A percentile compares a stretch with the other conserved stretches of the same genome.
Conservation (phyloP, 2,888 invertebrate genomes). For the Bimastos eiseni region DNA sequence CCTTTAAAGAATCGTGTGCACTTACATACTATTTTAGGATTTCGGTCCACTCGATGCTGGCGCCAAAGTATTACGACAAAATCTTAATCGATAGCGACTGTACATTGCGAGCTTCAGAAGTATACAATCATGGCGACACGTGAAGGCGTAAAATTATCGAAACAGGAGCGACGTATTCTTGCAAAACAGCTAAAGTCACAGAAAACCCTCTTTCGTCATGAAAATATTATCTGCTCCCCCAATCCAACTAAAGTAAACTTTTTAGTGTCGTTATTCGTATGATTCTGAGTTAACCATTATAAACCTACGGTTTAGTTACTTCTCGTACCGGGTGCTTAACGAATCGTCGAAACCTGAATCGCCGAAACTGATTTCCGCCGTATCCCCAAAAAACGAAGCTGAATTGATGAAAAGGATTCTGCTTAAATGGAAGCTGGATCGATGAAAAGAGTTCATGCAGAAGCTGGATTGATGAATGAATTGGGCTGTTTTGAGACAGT, state of each 20-base stretch:
- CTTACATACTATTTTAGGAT: too few relatives aligned
- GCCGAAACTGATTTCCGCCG: too few relatives aligned
- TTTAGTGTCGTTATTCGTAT: neutral
- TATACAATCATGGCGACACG: neutral
- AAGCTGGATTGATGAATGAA: too few relatives aligned
- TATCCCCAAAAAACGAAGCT: too few relatives aligned
- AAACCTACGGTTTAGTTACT: neutral
- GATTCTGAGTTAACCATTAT: neutral
- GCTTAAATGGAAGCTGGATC: too few relatives aligned
- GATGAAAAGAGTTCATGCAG: too few relatives aligned
- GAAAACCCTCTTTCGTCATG: constrained; percentile 35
- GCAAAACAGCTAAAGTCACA: constrained; percentile 48
- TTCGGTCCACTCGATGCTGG: neutral
- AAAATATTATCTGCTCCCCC: constrained; percentile 29
- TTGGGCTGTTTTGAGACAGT: too few relatives aligned
- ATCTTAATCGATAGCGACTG: neutral
- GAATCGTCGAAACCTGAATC: too few relatives aligned
- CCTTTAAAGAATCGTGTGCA: too few relatives aligned
- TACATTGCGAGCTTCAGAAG: constrained; percentile 45
- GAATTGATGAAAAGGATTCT: too few relatives aligned
- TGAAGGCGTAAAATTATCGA: constrained; percentile 42
- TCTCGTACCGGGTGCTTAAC: too few relatives aligned
- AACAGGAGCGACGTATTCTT: constrained; percentile 46
- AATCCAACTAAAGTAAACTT: constrained; percentile 24
- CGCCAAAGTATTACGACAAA: neutral